Base-by-base conservation (phyloP, 2,797 vertebrate species). In the Nothura maculosa region DNA sequence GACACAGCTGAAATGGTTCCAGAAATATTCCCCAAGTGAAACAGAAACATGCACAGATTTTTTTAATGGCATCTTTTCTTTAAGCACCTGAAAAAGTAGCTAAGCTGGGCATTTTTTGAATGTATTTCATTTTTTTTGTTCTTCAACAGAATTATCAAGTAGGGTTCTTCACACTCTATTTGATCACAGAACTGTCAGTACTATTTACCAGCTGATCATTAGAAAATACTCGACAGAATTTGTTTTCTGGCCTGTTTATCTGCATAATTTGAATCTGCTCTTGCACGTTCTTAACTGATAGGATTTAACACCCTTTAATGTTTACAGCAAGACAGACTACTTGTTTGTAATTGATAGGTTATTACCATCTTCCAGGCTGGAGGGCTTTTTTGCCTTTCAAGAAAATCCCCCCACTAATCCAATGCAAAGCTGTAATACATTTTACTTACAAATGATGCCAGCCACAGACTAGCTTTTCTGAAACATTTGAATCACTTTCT, bases 31-130 rank as follows among this genome's bases (percentile, higher is more conserved):
- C 20, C 18, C 24, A 22, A 32, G 13, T 62, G 62, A 77, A 74
- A 50, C 21, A 64, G 54, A 84, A 28, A 0, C 22, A 15, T 0
- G 2, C 3, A 3, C 21, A 25, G 8, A 8, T 16, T 45, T 72
- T 67, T 67, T 67, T 32, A 32, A 11, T 61, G n/a, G 6, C n/a
- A 47, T 17, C 10, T 8, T 25, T 54, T 62, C 67, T n/a, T 72
- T 19, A 43, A 58, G 9, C 40, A 0, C 68, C 3, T 60, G 5
- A 82, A 72, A 63, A 63, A 62, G 10, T 52, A 42, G 9, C 25
- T 19, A 27, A 57, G 45, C 43, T 54, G 34, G 54, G 1, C 19
- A 4, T 61, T 62, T 19, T 38, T 58, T 17, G 66, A 4, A 18
- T 3, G 55, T 14, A 6, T 57, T 47, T 79, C 50, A n/a, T n/a